phyloP scores from a whole-genome alignment of 2,888 invertebrate genomes.

The Diarsia brunnea region DNA sequence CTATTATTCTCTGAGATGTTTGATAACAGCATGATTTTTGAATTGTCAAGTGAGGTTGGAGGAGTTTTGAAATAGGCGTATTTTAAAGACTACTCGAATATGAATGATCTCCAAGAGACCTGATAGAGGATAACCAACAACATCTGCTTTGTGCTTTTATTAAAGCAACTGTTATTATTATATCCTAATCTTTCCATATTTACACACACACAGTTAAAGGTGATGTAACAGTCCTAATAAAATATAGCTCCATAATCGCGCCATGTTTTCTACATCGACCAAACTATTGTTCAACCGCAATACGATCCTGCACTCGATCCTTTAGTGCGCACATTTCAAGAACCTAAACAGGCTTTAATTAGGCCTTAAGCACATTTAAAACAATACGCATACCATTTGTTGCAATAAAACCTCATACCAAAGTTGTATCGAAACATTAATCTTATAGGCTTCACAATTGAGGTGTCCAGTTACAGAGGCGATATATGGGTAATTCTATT shows the following conservation, averaged over 20 bases:
- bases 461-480: conserved; percentile 70
- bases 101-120: not conserved
- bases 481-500: conserved; percentile 74
- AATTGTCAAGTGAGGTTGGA: conserved; percentile 43
- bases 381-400: conserved; percentile 54
- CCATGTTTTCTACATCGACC: conserved; percentile 13
- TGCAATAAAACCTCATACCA: conserved; percentile 46
- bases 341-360: conserved; percentile 36
- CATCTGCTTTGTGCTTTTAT: not conserved
- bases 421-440: conserved; percentile 62
- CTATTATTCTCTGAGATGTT: conserved; percentile 55
- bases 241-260: not conserved
- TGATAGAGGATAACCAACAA: not conserved
- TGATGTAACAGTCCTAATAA: not conserved
- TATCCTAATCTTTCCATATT: not conserved
- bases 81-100: conserved; percentile 22
- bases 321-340: conserved; percentile 30
- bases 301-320: conserved; percentile 11
- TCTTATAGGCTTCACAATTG: conserved; percentile 67
- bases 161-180: not conserved
- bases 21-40: conserved; percentile 59
- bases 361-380: conserved; percentile 45
- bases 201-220: too few relatives aligned
- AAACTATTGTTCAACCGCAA: conserved; percentile 36
- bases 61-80: conserved; percentile 6